Percentiles rank a stretch among this genome's conserved stretches.
phyloP scores from a whole-genome alignment of 2,113 vertebrate species.

The Pangasianodon hypophthalmus region DNA sequence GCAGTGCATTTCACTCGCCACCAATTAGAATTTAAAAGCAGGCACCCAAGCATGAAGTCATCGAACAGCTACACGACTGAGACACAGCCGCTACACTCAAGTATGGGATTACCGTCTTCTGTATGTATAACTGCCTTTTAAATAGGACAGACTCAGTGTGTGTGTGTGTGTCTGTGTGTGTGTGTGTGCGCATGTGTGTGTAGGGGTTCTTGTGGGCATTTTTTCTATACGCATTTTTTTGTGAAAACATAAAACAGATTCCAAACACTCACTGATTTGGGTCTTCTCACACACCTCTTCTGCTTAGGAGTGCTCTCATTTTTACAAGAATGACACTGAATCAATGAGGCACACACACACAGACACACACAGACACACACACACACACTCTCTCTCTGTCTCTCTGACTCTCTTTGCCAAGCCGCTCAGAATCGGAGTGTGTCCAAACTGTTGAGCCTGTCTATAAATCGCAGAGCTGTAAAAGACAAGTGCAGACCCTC shows the following conservation, averaged over 20 bases:
- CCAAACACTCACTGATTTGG: background rate
- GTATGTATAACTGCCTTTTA: background rate
- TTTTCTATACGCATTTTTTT: background rate
- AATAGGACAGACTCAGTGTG: background rate
- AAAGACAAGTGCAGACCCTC: conserved; percentile 30
- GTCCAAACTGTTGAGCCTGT: background rate
- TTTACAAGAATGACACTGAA: background rate
- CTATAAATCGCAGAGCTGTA: conserved; percentile 41
- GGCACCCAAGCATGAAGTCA: conserved; percentile 22
- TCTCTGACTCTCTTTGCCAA: background rate
- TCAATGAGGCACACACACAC: background rate
- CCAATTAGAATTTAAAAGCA: conserved; percentile 22
- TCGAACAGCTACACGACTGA: background rate
- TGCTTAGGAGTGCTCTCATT: background rate
- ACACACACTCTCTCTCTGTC: background rate
- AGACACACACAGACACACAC: background rate
- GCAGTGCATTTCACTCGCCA: background rate
- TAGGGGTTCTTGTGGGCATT: background rate
- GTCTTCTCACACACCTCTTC: background rate
- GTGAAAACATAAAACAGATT: background rate
- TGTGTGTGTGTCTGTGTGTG: background rate
- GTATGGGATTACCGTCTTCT: background rate
- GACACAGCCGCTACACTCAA: background rate
- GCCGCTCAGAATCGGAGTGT: background rate
- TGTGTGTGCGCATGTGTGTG: background rate